These are phyloP conservation scores for Threskiornis aethiopicus DNA, from an alignment of 2,797 vertebrate species.

Conservation along the genomic window DNA sequence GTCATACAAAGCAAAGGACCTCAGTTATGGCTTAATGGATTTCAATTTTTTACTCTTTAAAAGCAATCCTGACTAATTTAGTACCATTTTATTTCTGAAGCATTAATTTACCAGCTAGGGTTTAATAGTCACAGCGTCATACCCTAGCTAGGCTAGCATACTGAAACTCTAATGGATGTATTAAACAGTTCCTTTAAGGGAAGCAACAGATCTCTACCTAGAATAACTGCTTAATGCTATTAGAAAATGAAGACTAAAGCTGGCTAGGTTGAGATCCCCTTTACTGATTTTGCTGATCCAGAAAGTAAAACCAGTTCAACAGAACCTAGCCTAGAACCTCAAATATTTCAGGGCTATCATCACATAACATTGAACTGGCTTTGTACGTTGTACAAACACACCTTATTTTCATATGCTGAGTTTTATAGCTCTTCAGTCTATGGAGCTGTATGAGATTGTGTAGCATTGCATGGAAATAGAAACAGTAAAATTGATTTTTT, in stretches of 20 bases:
- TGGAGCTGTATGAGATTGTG: neutral
- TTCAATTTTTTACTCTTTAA: neutral
- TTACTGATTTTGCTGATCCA: neutral
- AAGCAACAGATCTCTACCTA: neutral
- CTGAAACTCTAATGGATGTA: neutral
- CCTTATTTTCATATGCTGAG: neutral
- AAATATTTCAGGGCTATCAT: neutral
- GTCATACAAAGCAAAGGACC: neutral
- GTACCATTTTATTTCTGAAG: neutral
- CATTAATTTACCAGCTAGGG: neutral
- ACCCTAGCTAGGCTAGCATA: neutral
- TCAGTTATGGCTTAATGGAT: neutral
- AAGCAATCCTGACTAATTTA: conserved; percentile 1
- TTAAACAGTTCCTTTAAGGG: neutral
- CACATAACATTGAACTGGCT: neutral
- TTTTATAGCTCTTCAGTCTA: neutral
- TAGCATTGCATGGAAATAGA: neutral
- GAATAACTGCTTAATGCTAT: conserved; percentile 23
- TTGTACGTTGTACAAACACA: neutral
- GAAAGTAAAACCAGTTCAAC: neutral
- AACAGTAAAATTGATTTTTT: neutral
- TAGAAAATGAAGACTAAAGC: conserved; percentile 30
- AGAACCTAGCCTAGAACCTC: neutral
- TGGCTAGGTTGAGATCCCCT: neutral
- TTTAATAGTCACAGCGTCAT: neutral